Conservation (phyloP, 2,888 invertebrate genomes). For the Drosophila robusta region DNA sequence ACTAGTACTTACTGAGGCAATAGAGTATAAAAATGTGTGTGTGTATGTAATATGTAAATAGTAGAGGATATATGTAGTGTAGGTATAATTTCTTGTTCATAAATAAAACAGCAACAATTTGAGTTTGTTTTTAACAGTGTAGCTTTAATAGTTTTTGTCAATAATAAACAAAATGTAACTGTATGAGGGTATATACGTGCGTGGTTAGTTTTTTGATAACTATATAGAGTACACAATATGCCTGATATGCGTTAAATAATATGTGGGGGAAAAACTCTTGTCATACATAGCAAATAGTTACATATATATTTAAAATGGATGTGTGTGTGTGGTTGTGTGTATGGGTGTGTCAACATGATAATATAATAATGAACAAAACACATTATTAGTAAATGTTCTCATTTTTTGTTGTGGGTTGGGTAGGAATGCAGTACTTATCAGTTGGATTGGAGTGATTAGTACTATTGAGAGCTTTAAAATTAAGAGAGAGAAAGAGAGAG, state of each 20-base stretch:
- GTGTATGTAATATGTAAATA: constrained; percentile 25
- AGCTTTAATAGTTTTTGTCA: constrained; percentile 69
- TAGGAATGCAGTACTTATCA: constrained; percentile 30
- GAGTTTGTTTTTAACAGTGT: constrained; percentile 69
- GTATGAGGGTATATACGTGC: constrained; percentile 64
- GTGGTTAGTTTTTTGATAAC: constrained; percentile 63
- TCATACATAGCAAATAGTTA: constrained; percentile 64
- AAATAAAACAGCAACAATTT: constrained; percentile 77
- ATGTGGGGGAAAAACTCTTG: constrained; percentile 16
- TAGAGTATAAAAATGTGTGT: constrained; percentile 33
- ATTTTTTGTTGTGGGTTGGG: constrained; percentile 2
- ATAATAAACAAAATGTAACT: constrained; percentile 53
- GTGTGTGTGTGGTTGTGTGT: constrained; percentile 10
- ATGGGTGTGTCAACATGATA: constrained; percentile 32
- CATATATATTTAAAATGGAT: constrained; percentile 48
- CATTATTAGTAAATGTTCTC: constrained; percentile 50
- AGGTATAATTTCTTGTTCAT: constrained; percentile 46
- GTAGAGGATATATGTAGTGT: constrained; percentile 23
- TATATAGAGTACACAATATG: constrained; percentile 54
- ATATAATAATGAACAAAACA: constrained; percentile 51
- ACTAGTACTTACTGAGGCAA: constrained; percentile 49
- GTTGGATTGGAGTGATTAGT: constrained; percentile 38
- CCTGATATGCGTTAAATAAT: constrained; percentile 36
- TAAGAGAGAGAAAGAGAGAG: not conserved
- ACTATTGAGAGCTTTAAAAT: constrained; percentile 38